These are phyloP conservation scores for Palaemon carinicauda DNA, from an alignment of 1,140 invertebrate genomes.

Conservation along the genomic window DNA sequence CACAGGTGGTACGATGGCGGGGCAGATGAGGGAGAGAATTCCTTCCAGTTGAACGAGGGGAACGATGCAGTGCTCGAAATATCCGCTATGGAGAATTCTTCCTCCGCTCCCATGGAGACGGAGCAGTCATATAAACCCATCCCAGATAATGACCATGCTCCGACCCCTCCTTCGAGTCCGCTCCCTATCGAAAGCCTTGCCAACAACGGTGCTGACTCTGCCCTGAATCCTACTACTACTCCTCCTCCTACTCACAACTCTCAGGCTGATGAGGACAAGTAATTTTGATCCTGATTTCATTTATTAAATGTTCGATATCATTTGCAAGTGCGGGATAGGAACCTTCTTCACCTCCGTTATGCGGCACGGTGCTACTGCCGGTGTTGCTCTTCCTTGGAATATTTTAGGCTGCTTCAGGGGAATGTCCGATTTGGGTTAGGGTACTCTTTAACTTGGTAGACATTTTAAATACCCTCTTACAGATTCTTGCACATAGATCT, in stretches of 20 bases:
- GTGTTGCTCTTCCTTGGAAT: too few species aligned
- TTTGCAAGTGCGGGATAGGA: neutral
- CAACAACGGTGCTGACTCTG: constrained; percentile 15
- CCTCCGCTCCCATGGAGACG: constrained; percentile 20
- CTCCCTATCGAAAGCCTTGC: neutral
- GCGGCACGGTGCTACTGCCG: too few species aligned
- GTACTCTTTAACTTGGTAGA: too few species aligned
- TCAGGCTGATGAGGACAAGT: constrained; percentile 34
- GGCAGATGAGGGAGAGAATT: constrained; percentile 27
- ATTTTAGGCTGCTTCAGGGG: too few species aligned
- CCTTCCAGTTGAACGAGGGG: constrained; percentile 12
- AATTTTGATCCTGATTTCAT: constrained; percentile 16
- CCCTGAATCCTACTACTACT: constrained; percentile 3
- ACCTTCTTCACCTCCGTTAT: too few species aligned
- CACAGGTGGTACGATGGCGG: constrained; percentile 43
- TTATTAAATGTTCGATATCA: neutral
- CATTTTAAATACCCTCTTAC: too few species aligned
- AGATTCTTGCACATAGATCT: too few species aligned
- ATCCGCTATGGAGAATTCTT: constrained; percentile 1
- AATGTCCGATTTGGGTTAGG: too few species aligned
- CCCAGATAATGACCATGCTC: constrained; percentile 7
- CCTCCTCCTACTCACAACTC: constrained; percentile 26
- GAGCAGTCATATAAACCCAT: constrained; percentile 43
- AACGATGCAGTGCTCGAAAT: constrained; percentile 35
- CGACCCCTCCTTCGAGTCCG: constrained; percentile 10